A percentile compares a stretch with the other conserved stretches of the same genome.
Evolutionary conservation across 2,888 invertebrate species (phyloP).

Genomic region (Megaustenia siamemsis): DNA sequence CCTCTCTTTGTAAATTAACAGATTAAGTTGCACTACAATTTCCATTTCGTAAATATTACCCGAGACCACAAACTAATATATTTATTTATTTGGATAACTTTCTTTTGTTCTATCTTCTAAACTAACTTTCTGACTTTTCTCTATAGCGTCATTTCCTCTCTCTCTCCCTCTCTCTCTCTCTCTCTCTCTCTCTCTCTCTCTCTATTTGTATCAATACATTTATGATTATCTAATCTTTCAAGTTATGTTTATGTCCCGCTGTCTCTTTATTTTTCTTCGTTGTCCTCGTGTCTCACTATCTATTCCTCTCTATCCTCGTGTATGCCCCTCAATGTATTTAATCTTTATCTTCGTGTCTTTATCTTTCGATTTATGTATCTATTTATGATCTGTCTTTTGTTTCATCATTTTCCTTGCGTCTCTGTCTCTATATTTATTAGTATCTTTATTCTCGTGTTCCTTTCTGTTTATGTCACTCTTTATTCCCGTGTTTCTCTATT

Average conservation of each 20-base stretch:
- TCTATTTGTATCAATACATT: too few relatives aligned
- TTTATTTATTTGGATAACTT: neutral
- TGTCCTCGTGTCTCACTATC: too few relatives aligned
- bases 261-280: neutral
- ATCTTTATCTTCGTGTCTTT: too few relatives aligned
- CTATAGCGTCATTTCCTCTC: neutral
- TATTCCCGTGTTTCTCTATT: neutral
- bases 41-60: too few relatives aligned
- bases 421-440: neutral
- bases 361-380: too few relatives aligned
- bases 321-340: too few relatives aligned
- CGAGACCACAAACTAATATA: neutral
- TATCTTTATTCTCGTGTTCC: neutral
- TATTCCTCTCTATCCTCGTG: too few relatives aligned
- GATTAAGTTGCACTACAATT: neutral
- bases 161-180: conserved; percentile 2
- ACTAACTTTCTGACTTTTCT: neutral
- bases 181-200: neutral
- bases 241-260: neutral
- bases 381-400: too few relatives aligned
- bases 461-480: neutral
- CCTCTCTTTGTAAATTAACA: neutral
- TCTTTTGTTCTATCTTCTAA: too few relatives aligned
- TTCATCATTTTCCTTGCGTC: too few relatives aligned
- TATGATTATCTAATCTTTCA: too few relatives aligned